Evolutionary conservation across 2,888 invertebrate genomes (phyloP), one percentile per base, ranked within the genome.

Genomic region (Tinea pellionella): DNA sequence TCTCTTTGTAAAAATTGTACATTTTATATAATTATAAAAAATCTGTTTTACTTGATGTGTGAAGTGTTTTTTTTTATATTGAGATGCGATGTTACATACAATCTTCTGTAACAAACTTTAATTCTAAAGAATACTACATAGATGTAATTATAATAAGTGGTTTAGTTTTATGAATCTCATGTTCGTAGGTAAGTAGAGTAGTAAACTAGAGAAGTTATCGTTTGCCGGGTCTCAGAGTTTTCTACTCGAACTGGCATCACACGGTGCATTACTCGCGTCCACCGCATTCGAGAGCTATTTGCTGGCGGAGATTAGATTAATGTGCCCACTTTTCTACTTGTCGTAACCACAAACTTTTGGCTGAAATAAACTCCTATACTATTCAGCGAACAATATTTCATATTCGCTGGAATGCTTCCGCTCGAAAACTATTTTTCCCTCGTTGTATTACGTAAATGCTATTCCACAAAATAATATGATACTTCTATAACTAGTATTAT

Each of bases 241-340:
- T 80, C 80, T 78, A 78, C 73, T 73, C 74, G 72, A 80, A 76
- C 75, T 75, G 75, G 73, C 74, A 74, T 76, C 76, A 72, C 74
- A 81, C 82, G 82, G 78, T 76, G 80, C 83, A 83, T 84, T 85
- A 82, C 77, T 78, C 80, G 73, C 80, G 77, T 76, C 78, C 77
- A 75, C 80, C 80, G 77, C 80, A 79, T 79, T 80, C 74, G 77
- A 79, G 80, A 80, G 78, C 82, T 80, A 78, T 81, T 82, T 77
- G 77, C 78, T 75, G 75, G 74, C 74, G 74, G 77, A 73, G 77
- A 84, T 82, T 82, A 83, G 82, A 85, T 86, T 85, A 83, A 85
- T 85, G 83, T 79, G 75, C 74, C 80, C 81, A 85, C 82, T 85
- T 85, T 83, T 82, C 77, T 79, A 75, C 81, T 78, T 79, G 80